Evolutionary conservation across 2,113 vertebrate species (phyloP), one percentile per base, ranked within the genome.

Genomic region (Platysteira castanea): DNA sequence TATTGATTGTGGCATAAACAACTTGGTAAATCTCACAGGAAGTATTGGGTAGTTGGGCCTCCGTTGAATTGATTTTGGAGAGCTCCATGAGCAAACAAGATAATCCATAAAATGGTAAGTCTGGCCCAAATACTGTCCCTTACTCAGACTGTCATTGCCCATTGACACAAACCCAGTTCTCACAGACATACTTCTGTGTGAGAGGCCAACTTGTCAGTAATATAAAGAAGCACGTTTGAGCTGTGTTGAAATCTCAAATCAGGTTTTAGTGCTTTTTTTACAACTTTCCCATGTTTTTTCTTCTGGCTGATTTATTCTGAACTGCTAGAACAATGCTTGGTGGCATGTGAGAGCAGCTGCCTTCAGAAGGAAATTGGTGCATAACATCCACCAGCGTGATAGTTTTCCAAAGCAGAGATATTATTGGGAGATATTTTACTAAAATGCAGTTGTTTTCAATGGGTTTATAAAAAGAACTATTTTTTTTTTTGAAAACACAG

Each of bases 341-440:
- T 39, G 46, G 17, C n/a, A 27, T 4, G 0, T 23, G 50, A 52
- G 3, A 79, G 30, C 67, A 12, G 11, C 37, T 22, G 27, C 50
- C 37, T 79, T 56, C 71, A 27, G 30, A 60, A 60, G 52, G 20
- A 41, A 65, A 83, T 65, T 2, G 23, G 26, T 26, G 24, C n/a
- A 33, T 5, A 23, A 18, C 16, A 31, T 27, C 9, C 22, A 24
- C 11, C 39, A 20, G 11, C 0, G 0, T 59, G 44, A 30, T 12
- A 33, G 20, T 21, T 70, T 79, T 60, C 35, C 54, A 39, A 89
- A 60, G 18, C 71, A 42, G 42, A 33, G 33, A 13, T 30, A 65
- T 79, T 56, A 49, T 28, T 37, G 23, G 23, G 70, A 28, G 14
- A 9, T 37, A 39, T 49, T 64, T 75, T 59, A 35, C 46, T 60